phyloP scores from a whole-genome alignment of 2,888 invertebrate species.

The Camptogramma bilineatum region DNA sequence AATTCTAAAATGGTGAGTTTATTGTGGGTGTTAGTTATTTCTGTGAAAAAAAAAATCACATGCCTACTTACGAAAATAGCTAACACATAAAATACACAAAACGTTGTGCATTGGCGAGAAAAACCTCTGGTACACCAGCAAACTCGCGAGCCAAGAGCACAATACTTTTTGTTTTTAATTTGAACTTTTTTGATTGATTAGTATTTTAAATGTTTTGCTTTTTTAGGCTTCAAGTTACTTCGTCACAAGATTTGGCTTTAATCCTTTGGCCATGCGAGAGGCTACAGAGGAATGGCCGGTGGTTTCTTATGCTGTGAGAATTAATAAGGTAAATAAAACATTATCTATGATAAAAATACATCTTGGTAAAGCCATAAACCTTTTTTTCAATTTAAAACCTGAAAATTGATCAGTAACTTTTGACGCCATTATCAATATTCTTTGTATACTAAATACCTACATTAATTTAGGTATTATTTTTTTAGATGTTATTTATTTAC shows the following conservation, averaged over 20 bases:
- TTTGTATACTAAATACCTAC: no score
- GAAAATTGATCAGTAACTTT: background rate
- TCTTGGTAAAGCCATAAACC: no score
- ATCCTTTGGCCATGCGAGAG: slow-evolving; percentile 94
- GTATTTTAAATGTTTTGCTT: background rate
- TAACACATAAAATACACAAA: no score
- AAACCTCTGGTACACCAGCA: no score
- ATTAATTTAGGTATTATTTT: no score
- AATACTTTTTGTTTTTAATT: background rate
- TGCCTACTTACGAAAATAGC: no score
- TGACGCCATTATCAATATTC: background rate
- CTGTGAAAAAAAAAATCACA: no score
- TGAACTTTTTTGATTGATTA: background rate
- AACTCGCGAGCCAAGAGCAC: no score
- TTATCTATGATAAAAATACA: background rate
- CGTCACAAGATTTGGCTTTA: slow-evolving; percentile 95
- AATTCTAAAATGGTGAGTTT: slow-evolving; percentile 78
- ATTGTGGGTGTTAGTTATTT: no score
- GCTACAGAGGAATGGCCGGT: slow-evolving; percentile 92
- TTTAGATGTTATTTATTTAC: no score
- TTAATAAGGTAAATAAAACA: slow-evolving; percentile 89
- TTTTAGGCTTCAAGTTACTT: slow-evolving; percentile 96
- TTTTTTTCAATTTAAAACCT: no score
- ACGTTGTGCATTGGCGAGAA: no score
- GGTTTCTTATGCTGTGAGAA: slow-evolving; percentile 93